These are phyloP conservation scores for Cosmia trapezina DNA, from an alignment of 2,888 invertebrate genomes.

Conservation along the genomic window DNA sequence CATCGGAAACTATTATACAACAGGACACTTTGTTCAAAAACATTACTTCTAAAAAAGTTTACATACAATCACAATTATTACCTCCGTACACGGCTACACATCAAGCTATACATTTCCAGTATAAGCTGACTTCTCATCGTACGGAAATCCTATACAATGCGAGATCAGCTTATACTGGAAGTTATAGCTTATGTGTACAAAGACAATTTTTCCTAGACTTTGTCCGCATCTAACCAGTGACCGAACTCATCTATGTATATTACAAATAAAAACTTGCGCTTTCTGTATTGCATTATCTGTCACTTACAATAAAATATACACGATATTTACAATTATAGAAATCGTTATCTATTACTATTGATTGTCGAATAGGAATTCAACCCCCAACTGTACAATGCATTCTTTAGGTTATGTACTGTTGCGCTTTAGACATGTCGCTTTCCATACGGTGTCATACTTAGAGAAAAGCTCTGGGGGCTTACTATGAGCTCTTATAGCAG, in stretches of 20 bases:
- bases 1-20: constrained; percentile 31
- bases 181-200: too few species aligned
- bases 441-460: too few species aligned
- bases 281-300: constrained; percentile 68
- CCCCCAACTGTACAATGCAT: constrained; percentile 52
- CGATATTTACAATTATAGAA: constrained; percentile 76
- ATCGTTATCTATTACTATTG: constrained; percentile 64
- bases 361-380: constrained; percentile 68
- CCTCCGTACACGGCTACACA: too few species aligned
- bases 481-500: too few species aligned
- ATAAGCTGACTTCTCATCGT: too few species aligned
- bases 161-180: too few species aligned
- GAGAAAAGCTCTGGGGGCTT: too few species aligned
- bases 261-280: constrained; percentile 51
- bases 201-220: not conserved
- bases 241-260: constrained; percentile 26
- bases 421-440: not conserved
- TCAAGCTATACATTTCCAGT: too few species aligned
- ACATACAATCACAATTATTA: too few species aligned
- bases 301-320: constrained; percentile 71
- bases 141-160: too few species aligned
- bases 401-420: constrained; percentile 19
- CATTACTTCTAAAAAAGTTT: not conserved
- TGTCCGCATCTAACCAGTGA: constrained; percentile 12
- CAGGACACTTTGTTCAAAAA: constrained; percentile 12